These are phyloP conservation scores for Diploptera punctata DNA, from an alignment of 2,888 invertebrate species.

Conservation along the genomic window DNA sequence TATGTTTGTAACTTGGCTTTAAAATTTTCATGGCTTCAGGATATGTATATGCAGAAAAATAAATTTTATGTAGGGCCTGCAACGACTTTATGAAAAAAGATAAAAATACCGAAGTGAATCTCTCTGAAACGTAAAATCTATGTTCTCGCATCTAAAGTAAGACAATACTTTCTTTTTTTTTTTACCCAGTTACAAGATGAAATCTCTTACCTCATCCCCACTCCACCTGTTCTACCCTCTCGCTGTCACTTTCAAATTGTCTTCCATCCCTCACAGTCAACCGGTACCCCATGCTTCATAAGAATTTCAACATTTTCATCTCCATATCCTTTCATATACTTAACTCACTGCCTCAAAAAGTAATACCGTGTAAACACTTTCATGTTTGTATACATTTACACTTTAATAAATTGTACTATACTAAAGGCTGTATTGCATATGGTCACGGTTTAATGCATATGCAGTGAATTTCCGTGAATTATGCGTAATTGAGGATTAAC, in stretches of 20 bases:
- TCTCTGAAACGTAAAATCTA: background rate
- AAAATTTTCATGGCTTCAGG: background rate
- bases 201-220: slow-evolving; percentile 20
- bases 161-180: slow-evolving; percentile 9
- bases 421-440: no score
- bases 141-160: background rate
- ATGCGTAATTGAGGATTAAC: no score
- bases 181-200: background rate
- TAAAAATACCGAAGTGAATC: background rate
- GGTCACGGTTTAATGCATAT: no score
- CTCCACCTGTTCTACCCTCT: background rate
- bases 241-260: slow-evolving; percentile 26
- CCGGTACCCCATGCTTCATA: no score
- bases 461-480: no score
- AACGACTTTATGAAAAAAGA: slow-evolving; percentile 15
- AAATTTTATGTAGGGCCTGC: slow-evolving; percentile 23
- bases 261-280: slow-evolving; percentile 23
- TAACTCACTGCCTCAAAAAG: no score
- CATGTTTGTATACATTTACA: no score
- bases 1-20: no score
- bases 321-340: no score
- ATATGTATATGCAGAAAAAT: background rate
- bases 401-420: no score
- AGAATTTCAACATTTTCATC: no score
- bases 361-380: no score